These are phyloP conservation scores for Nothobranchius furzeri DNA, from an alignment of 2,113 vertebrate genomes.

Conservation along the genomic window DNA sequence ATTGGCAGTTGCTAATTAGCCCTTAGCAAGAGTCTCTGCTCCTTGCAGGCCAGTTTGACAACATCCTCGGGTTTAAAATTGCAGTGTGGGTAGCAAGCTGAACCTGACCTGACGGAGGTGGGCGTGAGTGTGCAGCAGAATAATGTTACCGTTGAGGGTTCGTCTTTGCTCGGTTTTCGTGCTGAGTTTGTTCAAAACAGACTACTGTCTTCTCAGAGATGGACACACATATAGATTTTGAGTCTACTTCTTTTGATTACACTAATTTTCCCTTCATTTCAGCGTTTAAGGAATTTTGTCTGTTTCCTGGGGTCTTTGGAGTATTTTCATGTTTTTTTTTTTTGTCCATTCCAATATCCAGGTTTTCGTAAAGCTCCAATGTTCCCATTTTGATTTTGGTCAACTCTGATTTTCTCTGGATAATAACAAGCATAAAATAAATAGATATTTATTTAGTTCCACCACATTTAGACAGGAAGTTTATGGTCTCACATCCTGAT, in stretches of 20 bases:
- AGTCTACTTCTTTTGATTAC: background rate
- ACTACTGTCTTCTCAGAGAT: background rate
- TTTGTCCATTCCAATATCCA: too few species aligned
- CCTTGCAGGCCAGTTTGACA: background rate
- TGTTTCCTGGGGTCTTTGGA: too few species aligned
- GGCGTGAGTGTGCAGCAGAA: background rate
- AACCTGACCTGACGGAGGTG: conserved; percentile 25
- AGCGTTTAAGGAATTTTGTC: too few species aligned
- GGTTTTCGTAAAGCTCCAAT: too few species aligned
- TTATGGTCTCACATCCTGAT: too few species aligned
- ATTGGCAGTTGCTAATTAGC: background rate
- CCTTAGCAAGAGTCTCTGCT: background rate
- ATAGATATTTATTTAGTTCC: too few species aligned
- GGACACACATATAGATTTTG: background rate
- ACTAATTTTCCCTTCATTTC: conserved; percentile 11
- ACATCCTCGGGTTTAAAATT: conserved; percentile 12
- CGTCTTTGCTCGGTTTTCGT: background rate
- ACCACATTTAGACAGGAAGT: too few species aligned
- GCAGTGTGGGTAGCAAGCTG: conserved; percentile 13
- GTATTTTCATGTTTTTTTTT: too few species aligned
- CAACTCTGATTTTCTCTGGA: too few species aligned
- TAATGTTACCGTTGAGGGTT: background rate
- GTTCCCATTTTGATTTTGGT: too few species aligned
- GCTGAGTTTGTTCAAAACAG: background rate
- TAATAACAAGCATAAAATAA: too few species aligned